Percentiles rank a stretch among this genome's conserved stretches.
Conservation (phyloP, 1,140 invertebrate genomes). For the Druon quercuslanigerum region DNA sequence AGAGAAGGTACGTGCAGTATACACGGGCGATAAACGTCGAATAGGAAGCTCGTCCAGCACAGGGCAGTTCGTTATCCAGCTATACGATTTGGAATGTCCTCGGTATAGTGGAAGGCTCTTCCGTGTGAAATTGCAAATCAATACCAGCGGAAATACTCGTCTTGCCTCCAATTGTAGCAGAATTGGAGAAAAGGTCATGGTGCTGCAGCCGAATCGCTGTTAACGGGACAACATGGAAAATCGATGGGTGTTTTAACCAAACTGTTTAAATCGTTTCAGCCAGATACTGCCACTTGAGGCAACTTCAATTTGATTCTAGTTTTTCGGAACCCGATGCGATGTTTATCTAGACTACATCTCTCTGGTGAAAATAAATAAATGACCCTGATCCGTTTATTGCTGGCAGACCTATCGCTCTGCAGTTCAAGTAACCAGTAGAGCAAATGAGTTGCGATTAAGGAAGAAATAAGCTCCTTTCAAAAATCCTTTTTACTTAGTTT, state of each 20-base stretch:
- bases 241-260: constrained; percentile 13
- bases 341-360: neutral
- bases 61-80: constrained; percentile 39
- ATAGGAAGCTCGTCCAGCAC: constrained; percentile 39
- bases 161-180: constrained; percentile 22
- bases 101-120: constrained; percentile 37
- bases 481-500: neutral
- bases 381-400: neutral
- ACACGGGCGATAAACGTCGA: constrained; percentile 49
- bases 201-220: constrained; percentile 1
- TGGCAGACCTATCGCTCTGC: neutral
- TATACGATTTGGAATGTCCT: constrained; percentile 42
- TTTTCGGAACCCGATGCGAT: neutral
- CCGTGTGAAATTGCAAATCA: constrained; percentile 47
- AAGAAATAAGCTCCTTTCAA: neutral
- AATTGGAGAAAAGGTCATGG: constrained; percentile 7
- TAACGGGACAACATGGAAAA: constrained; percentile 6
- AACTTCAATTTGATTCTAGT: neutral
- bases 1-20: constrained; percentile 45
- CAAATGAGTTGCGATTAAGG: neutral
- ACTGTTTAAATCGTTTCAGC: constrained; percentile 8
- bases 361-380: neutral
- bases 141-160: constrained; percentile 42
- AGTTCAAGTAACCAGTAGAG: neutral
- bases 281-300: constrained; percentile 19